Evolutionary conservation across 2,113 vertebrate species (phyloP), one percentile per base, ranked within the genome.

Genomic region (Sminthopsis crassicaudata): DNA sequence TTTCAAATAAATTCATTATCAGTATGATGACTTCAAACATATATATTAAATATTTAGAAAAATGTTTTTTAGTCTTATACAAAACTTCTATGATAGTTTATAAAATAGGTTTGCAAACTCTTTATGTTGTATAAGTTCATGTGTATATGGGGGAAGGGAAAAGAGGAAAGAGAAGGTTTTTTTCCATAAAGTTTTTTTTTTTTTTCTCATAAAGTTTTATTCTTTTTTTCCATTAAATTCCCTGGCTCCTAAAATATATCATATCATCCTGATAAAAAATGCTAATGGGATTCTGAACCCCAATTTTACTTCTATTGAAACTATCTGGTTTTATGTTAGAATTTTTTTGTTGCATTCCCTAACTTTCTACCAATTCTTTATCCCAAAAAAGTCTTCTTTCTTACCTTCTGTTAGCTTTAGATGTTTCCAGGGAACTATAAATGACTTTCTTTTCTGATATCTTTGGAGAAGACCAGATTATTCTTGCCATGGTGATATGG

Each of bases 181-280:
- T 96, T 97, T 96, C 94, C n/a, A n/a, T n/a, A n/a, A n/a, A n/a
- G n/a, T n/a, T n/a, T n/a, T n/a, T n/a, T n/a, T n/a, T n/a, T n/a
- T n/a, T n/a, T n/a, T n/a, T n/a, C n/a, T n/a, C n/a, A n/a, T n/a
- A n/a, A n/a, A n/a, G 97, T 96, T 97, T 60, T 92, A 89, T 96
- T 89, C 91, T 89, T 53, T 94, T 94, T 95, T 96, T 52, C 96
- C 9, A 52, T 92, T 52, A 90, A 94, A 95, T 11, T 96, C 96
- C 76, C 95, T 42, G 53, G 89, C 94, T 93, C 93, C 97, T 95
- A 95, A 95, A 93, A 92, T 95, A 97, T 97, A 97, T 97, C 96
- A 92, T 94, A 91, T 92, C 90, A 95, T 92, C 91, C 84, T 94
- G 93, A 97, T 93, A 94, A 97, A 96, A 84, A 89, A 96, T 92